Base-by-base conservation (phyloP, 2,797 vertebrate species). In the Tamandua tetradactyla region DNA sequence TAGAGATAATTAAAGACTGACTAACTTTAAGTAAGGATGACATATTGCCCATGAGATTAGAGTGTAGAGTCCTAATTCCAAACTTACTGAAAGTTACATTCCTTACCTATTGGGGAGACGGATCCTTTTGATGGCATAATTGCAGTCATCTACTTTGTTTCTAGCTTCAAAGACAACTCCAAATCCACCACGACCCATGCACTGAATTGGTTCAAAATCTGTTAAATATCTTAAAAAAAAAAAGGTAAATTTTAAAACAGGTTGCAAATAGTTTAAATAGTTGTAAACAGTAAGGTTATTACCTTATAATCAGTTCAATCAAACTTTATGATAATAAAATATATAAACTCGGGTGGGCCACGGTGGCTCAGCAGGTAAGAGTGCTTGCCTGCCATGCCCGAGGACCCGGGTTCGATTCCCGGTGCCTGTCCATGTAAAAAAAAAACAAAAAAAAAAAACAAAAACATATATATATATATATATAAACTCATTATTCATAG, bases 41-140 rank as follows among this genome's bases (percentile, higher is more conserved):
- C 22, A 44, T 1, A 22, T 1, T 64, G 62, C 20, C 49, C 42
- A 40, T 1, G 87, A 93, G 87, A 89, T 3, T 47, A 52, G 59
- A 93, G 75, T 93, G 64, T 3, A 90, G 7, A 59, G 80, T 23
- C 66, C 66, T 9, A 83, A 80, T 1, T 18, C 5, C 80, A 17
- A 55, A n/a, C 76, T 78, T 75, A 1, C 52, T n/a, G 49, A 23
- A 89, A 94, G 27, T 5, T 10, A 59, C 78, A 83, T 81, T 74
- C 66, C 69, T 93, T 98, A 99, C 99, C 99, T 99, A 98, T 99
- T 99, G 91, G 99, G 99, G 88, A 99, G 98, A 20, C 99, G 99
- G 96, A 99, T 99, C 96, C 99, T 99, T 98, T 99, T 99, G 98
- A 99, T 99, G 94, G 99, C 99, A 40, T 99, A 99, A 97, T 99